Percentiles rank a stretch among this genome's conserved stretches.
These are phyloP conservation scores for Crematogaster levior DNA, from an alignment of 2,888 invertebrate genomes.

Conservation along the genomic window DNA sequence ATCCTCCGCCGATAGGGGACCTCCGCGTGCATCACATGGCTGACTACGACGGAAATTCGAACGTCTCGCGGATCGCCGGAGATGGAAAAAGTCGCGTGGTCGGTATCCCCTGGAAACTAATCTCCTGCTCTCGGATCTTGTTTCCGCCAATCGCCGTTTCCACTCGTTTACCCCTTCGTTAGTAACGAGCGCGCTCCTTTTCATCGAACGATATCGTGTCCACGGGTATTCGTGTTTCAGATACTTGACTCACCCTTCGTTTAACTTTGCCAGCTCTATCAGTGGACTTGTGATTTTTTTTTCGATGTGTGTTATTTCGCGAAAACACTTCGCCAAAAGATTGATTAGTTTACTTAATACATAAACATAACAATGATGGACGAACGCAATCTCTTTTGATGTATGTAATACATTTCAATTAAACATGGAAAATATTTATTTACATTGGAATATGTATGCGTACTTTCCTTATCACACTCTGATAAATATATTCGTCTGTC, in stretches of 20 bases:
- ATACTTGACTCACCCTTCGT: slow-evolving; percentile 24
- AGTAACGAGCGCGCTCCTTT: slow-evolving; percentile 30
- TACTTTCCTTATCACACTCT: neutral
- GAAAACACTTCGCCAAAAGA: neutral
- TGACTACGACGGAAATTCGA: slow-evolving; percentile 71
- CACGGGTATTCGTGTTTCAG: neutral
- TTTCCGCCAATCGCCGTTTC: slow-evolving; percentile 54
- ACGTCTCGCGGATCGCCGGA: slow-evolving; percentile 64
- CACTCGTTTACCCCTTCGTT: slow-evolving; percentile 69
- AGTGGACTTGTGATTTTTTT: slow-evolving; percentile 5
- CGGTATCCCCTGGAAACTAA: slow-evolving; percentile 59
- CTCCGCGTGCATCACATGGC: slow-evolving; percentile 40
- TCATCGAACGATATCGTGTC: slow-evolving; percentile 21
- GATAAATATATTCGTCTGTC: neutral
- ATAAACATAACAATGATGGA: neutral
- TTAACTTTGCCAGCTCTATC: slow-evolving; percentile 38
- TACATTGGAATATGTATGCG: neutral
- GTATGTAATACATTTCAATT: neutral
- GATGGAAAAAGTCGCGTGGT: slow-evolving; percentile 58
- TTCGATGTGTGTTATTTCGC: neutral
- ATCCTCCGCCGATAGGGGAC: slow-evolving; percentile 74
- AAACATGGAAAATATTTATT: neutral
- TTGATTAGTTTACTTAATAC: neutral
- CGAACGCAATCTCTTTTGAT: no score
- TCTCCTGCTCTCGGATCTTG: slow-evolving; percentile 66